Evolutionary conservation across 2,797 vertebrate species (phyloP).

Genomic region (Buphagus erythrorhynchus): DNA sequence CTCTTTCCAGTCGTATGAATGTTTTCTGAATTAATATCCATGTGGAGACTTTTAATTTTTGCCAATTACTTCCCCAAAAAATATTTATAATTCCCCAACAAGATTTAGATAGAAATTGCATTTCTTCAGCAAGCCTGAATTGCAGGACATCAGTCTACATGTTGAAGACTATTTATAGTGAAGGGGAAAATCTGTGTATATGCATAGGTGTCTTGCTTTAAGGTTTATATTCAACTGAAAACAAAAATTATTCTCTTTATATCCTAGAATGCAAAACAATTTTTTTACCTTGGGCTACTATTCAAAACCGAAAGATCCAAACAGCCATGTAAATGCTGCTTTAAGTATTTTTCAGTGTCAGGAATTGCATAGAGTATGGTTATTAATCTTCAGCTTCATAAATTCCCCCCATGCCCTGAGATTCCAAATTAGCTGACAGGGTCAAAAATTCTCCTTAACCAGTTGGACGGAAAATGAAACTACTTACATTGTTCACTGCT

Average conservation of each 20-base stretch:
- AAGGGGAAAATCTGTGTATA: background rate
- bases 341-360: background rate
- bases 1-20: background rate
- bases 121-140: constrained; percentile 24
- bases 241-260: background rate
- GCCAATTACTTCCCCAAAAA: background rate
- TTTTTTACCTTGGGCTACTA: background rate
- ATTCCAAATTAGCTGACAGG: constrained; percentile 2
- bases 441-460: background rate
- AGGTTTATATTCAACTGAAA: background rate
- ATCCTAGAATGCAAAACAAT: background rate
- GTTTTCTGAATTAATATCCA: background rate
- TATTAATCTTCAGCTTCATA: constrained; percentile 2
- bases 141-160: background rate
- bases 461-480: background rate
- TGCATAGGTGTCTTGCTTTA: background rate
- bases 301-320: background rate
- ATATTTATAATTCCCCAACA: background rate
- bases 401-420: background rate
- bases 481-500: background rate
- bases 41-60: background rate
- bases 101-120: constrained; percentile 31
- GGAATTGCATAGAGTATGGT: background rate
- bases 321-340: background rate
- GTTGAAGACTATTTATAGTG: background rate